Base-by-base conservation (phyloP, 2,888 invertebrate genomes). In the Ceratothoa steindachneri region DNA sequence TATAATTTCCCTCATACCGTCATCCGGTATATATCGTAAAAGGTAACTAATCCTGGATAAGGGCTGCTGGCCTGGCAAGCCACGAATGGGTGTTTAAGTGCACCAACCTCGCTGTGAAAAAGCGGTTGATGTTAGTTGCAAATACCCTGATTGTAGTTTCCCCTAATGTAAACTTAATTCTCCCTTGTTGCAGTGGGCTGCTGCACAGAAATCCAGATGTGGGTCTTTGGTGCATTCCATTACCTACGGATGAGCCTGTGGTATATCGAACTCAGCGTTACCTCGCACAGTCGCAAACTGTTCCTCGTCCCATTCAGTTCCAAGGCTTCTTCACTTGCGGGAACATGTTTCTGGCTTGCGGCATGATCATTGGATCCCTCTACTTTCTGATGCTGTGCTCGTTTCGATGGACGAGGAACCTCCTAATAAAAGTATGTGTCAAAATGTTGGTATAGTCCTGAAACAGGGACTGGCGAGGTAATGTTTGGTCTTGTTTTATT, bases 201-300 rank as follows among this genome's bases (percentile, higher is more conserved):
- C 15, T 78, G 27, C 75, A 78, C 65, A 73, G 73, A 53, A 78
- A 75, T 72, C 73, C 75, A 4, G 31, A 65, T 9, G 19, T 78
- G 24, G 67, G 70, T 15, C 28, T 71, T 15, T 78, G 73, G 73
- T 75, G 75, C 22, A 30, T 78, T n/a, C 52, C 75, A n/a, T 64
- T 78, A 22, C 78, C 78, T 4, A 71, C 75, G 15, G 78, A 78
- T 67, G 75, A 73, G 29, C 75, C 78, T 22, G 75, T 75, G 2
- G 73, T 75, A 41, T 78, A 75, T 28, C 78, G 78, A n/a, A 73
- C 78, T n/a, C 78, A 78, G 52, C 51, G 73, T 9, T 69, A 73
- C 67, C 65, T 73, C 2, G 29, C 71, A 31, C 71, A 73, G 27
- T 71, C 69, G n/a, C 67, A 71, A 22, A 55, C 64, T 0, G 51